Evolutionary conservation across 2,888 invertebrate genomes (phyloP).

Genomic region (Limnephilus lunatus): DNA sequence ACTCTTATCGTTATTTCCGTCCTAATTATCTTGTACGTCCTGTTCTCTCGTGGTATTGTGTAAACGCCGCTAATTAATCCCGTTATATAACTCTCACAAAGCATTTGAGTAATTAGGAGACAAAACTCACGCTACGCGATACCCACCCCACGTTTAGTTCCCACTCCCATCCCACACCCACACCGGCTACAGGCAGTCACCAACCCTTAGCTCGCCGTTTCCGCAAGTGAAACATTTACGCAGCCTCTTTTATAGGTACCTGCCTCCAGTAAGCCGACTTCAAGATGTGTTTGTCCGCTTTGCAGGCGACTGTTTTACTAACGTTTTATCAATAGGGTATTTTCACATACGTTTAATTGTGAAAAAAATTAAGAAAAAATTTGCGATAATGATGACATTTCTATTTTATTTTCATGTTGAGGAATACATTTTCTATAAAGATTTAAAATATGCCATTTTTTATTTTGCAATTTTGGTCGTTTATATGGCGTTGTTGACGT

Average conservation of each 20-base stretch:
- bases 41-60: conserved; percentile 35
- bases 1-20: neutral
- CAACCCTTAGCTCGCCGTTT: neutral
- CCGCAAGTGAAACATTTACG: neutral
- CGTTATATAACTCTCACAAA: conserved; percentile 36
- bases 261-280: neutral
- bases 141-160: neutral
- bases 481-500: too few relatives aligned
- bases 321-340: neutral
- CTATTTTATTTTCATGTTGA: too few relatives aligned
- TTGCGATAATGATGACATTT: too few relatives aligned
- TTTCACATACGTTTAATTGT: too few relatives aligned
- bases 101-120: conserved; percentile 45
- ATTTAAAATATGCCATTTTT: too few relatives aligned
- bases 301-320: neutral
- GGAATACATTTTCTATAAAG: too few relatives aligned
- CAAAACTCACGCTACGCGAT: conserved; percentile 24
- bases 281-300: neutral
- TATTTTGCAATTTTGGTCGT: too few relatives aligned
- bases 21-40: neutral
- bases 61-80: conserved; percentile 44
- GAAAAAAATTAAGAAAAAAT: too few relatives aligned
- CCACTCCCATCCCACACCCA: neutral
- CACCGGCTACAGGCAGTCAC: neutral
- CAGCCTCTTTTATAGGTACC: neutral